These are phyloP conservation scores for Acronicta leporina DNA, from an alignment of 2,888 invertebrate species.

Conservation along the genomic window DNA sequence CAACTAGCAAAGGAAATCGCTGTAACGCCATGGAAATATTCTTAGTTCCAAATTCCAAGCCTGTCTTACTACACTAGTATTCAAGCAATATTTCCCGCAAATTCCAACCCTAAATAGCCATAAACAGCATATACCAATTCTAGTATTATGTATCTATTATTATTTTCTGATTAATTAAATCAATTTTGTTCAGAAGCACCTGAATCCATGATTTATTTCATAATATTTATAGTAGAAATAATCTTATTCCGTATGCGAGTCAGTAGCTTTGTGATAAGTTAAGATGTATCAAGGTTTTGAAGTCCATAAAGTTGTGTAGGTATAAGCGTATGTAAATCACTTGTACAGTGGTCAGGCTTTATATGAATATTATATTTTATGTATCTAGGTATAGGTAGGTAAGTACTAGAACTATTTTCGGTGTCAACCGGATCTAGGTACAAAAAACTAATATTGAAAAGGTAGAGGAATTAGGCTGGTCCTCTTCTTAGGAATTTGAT, in stretches of 20 bases:
- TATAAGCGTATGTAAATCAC: constrained; percentile 26
- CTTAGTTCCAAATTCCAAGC: no score
- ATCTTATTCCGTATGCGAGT: constrained; percentile 17
- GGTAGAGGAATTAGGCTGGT: no score
- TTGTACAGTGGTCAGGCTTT: constrained; percentile 10
- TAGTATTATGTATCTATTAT: no score
- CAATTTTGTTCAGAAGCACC: neutral
- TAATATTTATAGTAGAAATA: neutral
- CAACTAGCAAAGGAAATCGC: no score
- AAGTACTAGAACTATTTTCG: constrained; percentile 33
- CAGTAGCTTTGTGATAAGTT: constrained; percentile 22
- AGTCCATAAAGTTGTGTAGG: constrained; percentile 26
- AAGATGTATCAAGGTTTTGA: constrained; percentile 28
- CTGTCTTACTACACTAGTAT: no score
- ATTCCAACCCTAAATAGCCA: no score
- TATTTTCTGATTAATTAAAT: no score
- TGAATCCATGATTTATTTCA: neutral
- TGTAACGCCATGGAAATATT: no score
- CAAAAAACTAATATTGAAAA: neutral
- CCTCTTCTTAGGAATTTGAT: no score
- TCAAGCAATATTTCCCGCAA: no score
- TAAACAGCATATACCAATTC: no score
- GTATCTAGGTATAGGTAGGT: constrained; percentile 12
- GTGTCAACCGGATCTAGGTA: constrained; percentile 32
- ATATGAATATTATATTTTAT: constrained; percentile 38